phyloP scores from a whole-genome alignment of 1,140 invertebrate species.

The Reticulitermes speratus region DNA sequence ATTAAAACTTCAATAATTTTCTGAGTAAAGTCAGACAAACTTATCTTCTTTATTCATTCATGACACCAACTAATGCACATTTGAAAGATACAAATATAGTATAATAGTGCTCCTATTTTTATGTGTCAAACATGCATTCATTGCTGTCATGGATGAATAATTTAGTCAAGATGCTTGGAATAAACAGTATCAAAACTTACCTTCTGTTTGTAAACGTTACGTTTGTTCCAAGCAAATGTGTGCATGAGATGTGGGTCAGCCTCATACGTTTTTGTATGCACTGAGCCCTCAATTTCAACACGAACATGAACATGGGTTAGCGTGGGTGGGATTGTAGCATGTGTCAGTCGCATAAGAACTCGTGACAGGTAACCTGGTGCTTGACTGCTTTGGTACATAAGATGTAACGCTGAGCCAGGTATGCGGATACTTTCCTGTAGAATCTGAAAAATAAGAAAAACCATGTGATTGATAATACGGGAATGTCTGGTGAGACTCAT shows the following conservation, averaged over 20 bases:
- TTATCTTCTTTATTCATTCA: background rate
- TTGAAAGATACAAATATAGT: background rate
- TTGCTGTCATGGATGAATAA: too few species aligned
- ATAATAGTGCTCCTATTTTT: background rate
- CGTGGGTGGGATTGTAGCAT: conserved; percentile 71
- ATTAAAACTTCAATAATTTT: background rate
- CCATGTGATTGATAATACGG: background rate
- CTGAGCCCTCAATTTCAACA: conserved; percentile 87
- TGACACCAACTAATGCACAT: background rate
- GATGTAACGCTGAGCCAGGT: conserved; percentile 85
- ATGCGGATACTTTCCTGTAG: conserved; percentile 92
- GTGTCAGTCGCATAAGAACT: conserved; percentile 87
- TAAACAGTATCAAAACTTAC: conserved; percentile 43
- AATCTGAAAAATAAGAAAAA: conserved; percentile 62
- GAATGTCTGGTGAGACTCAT: background rate
- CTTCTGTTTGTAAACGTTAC: conserved; percentile 97
- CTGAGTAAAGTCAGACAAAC: background rate
- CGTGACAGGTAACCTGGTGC: conserved; percentile 89
- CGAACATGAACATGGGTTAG: conserved; percentile 85
- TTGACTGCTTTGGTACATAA: conserved; percentile 92
- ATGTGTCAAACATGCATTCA: too few species aligned
- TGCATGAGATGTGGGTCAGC: conserved; percentile 93
- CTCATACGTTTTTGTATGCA: conserved; percentile 90
- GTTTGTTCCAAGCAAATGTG: conserved; percentile 95
- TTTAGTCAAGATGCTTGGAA: too few species aligned